phyloP scores from a whole-genome alignment of 1,140 invertebrate species.

The Ridgeia piscesae region DNA sequence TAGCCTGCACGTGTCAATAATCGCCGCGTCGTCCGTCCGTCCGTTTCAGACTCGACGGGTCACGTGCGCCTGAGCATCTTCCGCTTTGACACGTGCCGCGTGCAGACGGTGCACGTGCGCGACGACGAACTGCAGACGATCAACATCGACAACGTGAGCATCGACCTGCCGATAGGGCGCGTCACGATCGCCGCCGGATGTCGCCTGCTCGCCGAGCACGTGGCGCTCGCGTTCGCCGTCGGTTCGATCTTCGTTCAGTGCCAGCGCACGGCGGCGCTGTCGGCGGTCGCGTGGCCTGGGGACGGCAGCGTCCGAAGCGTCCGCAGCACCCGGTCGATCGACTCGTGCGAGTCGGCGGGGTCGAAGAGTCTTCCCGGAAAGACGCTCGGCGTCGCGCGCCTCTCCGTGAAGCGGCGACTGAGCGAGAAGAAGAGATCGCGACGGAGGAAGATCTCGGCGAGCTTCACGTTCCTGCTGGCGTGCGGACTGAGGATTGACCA shows the following conservation, averaged over 20 bases:
- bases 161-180: constrained; percentile 29
- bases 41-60: background rate
- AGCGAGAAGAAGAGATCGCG: constrained; percentile 19
- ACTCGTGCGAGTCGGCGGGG: background rate
- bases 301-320: constrained; percentile 19
- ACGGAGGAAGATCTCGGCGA: constrained; percentile 30
- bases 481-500: constrained; percentile 27
- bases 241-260: constrained; percentile 24
- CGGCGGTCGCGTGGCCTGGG: background rate
- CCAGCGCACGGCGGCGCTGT: constrained; percentile 8
- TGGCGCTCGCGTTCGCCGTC: constrained; percentile 28
- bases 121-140: constrained; percentile 29
- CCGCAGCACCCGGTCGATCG: background rate
- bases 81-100: background rate
- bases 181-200: constrained; percentile 22
- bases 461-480: constrained; percentile 32
- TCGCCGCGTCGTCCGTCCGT: too few relatives aligned
- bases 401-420: constrained; percentile 13
- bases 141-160: constrained; percentile 10
- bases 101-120: constrained; percentile 10
- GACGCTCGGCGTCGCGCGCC: background rate
- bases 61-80: background rate
- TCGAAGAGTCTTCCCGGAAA: background rate
- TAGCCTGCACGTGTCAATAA: too few relatives aligned
- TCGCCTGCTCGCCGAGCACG: constrained; percentile 14